Conservation (phyloP, 2,113 vertebrate genomes). For the Columbina picui region DNA sequence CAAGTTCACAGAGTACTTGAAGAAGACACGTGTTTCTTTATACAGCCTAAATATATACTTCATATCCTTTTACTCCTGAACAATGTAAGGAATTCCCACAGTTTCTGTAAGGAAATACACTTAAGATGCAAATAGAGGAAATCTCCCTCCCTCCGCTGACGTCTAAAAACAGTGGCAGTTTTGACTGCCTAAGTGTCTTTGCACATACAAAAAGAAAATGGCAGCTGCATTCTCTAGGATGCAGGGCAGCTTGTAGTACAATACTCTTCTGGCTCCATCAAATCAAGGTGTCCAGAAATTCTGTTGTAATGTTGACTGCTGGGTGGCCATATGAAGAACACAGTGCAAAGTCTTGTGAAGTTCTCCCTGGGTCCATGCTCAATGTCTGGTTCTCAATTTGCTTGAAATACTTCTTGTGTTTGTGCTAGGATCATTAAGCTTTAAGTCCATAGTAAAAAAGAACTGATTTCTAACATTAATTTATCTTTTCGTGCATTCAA, state of each 20-base stretch:
- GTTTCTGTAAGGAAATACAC: background rate
- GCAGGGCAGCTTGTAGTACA: background rate
- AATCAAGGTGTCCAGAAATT: background rate
- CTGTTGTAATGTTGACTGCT: background rate
- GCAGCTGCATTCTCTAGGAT: background rate
- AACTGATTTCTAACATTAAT: background rate
- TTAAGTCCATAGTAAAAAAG: background rate
- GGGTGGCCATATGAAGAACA: accelerated
- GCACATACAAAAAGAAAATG: background rate
- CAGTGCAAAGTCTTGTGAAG: background rate
- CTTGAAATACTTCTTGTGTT: background rate
- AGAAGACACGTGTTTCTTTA: constrained; percentile 52
- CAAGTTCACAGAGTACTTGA: background rate
- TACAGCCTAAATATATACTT: background rate
- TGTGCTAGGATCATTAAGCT: background rate
- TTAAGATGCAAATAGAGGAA: background rate
- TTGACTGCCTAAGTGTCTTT: background rate
- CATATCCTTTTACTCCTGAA: background rate
- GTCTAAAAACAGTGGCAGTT: background rate
- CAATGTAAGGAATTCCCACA: background rate
- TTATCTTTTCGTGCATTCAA: background rate
- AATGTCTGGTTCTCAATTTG: background rate
- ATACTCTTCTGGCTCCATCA: background rate
- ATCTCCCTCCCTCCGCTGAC: background rate
- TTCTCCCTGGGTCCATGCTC: accelerated